Evolutionary conservation across 2,113 vertebrate species (phyloP), one percentile per base, ranked within the genome.

Genomic region (Ammodytes dubius): DNA sequence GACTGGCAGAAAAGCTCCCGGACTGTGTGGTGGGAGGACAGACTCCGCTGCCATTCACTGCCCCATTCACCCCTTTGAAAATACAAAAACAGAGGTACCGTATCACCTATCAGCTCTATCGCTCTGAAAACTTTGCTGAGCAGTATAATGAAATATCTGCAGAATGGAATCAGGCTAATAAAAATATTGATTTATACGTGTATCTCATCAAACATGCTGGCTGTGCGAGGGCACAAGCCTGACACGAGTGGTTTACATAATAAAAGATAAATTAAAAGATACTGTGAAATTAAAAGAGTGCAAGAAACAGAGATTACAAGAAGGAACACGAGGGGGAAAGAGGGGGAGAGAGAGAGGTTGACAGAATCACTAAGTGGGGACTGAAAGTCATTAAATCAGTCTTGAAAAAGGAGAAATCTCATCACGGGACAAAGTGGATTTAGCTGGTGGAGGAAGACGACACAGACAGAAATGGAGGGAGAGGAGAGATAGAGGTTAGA

Each of bases 11-110:
- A 27, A 96, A 95, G 81, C 91, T 95, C 84, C 96, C 92, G 56
- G 90, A 78, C 80, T 94, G 94, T 80, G 94, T 95, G 70, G 95
- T 94, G 6, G 95, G 93, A 61, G 96, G 92, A 81, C 95, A 95
- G 68, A 95, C 92, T 54, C 94, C 95, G 61, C 87, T 97, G 87
- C 98, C 98, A 81, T 99, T 99, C 82, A 99, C 81, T 39, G 97
- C 96, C 74, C 98, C 98, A 64, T 99, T 99, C 81, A 99, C 77
- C 91, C 97, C 98, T 99, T 27, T 27, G 60, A 17, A 87, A 89
- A 82, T 57, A 79, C 27, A 81, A 83, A 27, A 85, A 66, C 47
- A 84, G 65, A 91, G 61, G 47, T 49, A 17, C n/a, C 43, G 59
- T 40, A 53, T 84, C 50, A 84, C 68, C 65, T 54, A 81, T 84